Conservation (phyloP, 2,113 vertebrate species). For the Brachypteracias leptosomus region DNA sequence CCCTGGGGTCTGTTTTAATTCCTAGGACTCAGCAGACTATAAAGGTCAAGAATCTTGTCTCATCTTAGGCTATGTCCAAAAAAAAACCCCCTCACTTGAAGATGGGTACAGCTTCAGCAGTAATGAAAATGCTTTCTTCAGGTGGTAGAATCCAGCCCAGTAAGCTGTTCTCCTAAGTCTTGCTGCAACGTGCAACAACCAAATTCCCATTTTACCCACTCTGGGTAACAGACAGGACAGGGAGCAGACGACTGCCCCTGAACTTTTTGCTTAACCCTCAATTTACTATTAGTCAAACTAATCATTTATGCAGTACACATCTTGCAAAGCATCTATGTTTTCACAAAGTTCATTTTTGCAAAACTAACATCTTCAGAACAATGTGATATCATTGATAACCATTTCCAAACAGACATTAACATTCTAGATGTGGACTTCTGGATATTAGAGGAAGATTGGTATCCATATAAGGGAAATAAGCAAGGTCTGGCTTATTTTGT, state of each 20-base stretch:
- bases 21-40: neutral
- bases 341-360: neutral
- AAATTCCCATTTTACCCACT: neutral
- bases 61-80: neutral
- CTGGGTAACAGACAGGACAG: neutral
- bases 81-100: neutral
- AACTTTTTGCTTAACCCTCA: neutral
- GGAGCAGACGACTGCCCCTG: neutral
- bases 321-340: neutral
- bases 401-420: neutral
- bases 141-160: neutral
- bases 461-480: neutral
- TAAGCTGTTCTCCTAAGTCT: neutral
- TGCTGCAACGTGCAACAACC: neutral
- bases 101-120: neutral
- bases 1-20: neutral
- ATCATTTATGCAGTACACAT: neutral
- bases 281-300: neutral
- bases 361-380: neutral
- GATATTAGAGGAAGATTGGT: neutral
- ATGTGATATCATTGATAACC: neutral
- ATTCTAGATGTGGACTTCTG: neutral
- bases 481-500: neutral
- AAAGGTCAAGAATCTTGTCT: neutral
- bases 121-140: neutral